phyloP scores from a whole-genome alignment of 2,888 invertebrate genomes.

The Cerastoderma edule region DNA sequence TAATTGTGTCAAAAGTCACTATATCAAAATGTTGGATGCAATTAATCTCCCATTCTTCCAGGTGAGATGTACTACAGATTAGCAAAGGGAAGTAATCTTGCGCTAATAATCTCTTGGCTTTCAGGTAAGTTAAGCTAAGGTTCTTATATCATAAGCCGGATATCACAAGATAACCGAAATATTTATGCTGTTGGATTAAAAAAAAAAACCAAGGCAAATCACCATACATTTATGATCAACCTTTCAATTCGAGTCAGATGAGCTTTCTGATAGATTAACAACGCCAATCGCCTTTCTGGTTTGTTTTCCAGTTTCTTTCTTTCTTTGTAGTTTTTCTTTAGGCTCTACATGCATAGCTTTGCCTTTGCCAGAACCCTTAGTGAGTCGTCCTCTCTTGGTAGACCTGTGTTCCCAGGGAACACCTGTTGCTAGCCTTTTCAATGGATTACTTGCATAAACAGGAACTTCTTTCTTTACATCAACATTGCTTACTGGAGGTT shows the following conservation, averaged over 20 bases:
- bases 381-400: constrained; percentile 23
- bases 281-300: constrained; percentile 34
- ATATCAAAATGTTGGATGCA: too few species aligned
- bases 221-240: too few species aligned
- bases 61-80: too few species aligned
- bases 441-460: constrained; percentile 34
- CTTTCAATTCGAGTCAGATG: constrained; percentile 44
- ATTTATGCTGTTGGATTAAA: too few species aligned
- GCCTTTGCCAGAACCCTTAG: constrained; percentile 25
- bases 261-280: constrained; percentile 58
- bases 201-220: too few species aligned
- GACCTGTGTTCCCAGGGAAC: constrained; percentile 50
- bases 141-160: too few species aligned
- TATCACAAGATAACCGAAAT: too few species aligned
- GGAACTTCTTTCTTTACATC: background rate
- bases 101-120: too few species aligned
- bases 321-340: constrained; percentile 32
- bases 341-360: constrained; percentile 23
- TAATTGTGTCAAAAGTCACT: too few species aligned
- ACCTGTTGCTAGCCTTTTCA: constrained; percentile 39
- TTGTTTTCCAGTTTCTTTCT: constrained; percentile 7
- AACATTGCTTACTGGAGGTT: background rate
- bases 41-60: too few species aligned
- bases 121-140: too few species aligned
- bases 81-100: too few species aligned